Evolutionary conservation across 2,797 vertebrate species (phyloP).

Genomic region (Etheostoma perlongum): DNA sequence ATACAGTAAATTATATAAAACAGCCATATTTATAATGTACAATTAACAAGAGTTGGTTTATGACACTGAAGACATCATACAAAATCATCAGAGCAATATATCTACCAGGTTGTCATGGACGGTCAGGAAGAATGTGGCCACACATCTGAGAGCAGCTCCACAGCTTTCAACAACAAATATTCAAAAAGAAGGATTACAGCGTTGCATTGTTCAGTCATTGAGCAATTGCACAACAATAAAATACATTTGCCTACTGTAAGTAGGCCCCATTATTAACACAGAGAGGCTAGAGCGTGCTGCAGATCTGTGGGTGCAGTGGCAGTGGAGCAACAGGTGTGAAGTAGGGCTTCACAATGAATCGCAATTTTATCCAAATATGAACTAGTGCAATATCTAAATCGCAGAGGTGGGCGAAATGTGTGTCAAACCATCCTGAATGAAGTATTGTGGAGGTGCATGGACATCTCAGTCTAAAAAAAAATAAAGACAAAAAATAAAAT

Average conservation of each 20-base stretch:
- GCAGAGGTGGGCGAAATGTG: too few relatives aligned
- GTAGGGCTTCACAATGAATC: too few relatives aligned
- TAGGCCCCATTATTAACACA: not conserved
- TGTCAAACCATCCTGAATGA: too few relatives aligned
- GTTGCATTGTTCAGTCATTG: slow-evolving; percentile 39
- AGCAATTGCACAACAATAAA: not conserved
- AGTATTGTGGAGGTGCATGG: too few relatives aligned
- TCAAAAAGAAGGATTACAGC: not conserved
- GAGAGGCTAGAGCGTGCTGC: not conserved
- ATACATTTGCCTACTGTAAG: not conserved
- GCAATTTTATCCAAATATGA: too few relatives aligned
- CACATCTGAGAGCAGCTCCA: slow-evolving; percentile 12
- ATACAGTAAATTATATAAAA: slow-evolving; percentile 54
- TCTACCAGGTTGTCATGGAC: not conserved
- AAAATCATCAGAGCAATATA: slow-evolving; percentile 14
- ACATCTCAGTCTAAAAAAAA: too few relatives aligned
- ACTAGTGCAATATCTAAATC: too few relatives aligned
- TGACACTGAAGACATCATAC: slow-evolving; percentile 21
- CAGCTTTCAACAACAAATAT: not conserved
- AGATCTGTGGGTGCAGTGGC: not conserved
- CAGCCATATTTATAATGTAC: slow-evolving; percentile 38
- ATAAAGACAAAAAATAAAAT: too few relatives aligned
- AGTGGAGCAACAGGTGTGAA: not conserved
- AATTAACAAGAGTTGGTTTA: slow-evolving; percentile 41
- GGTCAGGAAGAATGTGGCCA: not conserved